These are phyloP conservation scores for Stenoptilia bipunctidactyla DNA, from an alignment of 2,888 invertebrate species.

Conservation along the genomic window DNA sequence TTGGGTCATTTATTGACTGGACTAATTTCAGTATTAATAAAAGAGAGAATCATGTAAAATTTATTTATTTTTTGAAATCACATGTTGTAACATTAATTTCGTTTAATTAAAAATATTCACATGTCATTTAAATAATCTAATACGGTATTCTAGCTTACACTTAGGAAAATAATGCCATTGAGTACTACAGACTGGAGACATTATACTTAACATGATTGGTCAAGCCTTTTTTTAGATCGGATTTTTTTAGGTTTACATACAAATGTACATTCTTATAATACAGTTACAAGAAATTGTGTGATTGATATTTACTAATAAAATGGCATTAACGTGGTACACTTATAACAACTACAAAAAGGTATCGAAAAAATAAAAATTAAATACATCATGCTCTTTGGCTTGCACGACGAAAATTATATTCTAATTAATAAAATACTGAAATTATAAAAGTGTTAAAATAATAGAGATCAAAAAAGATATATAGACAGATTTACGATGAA, in stretches of 20 bases:
- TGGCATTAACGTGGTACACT: conserved; percentile 65
- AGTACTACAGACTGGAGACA: conserved; percentile 43
- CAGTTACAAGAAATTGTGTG: conserved; percentile 56
- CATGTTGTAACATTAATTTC: conserved; percentile 75
- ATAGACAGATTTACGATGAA: conserved; percentile 36
- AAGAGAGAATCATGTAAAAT: conserved; percentile 61
- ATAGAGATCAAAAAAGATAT: conserved; percentile 53
- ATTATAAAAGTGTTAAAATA: conserved; percentile 42
- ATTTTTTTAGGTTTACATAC: conserved; percentile 58
- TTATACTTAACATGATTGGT: conserved; percentile 59
- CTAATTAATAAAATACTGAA: conserved; percentile 39
- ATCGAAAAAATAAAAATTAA: conserved; percentile 54
- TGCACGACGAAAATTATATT: conserved; percentile 61
- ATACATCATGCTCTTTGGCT: conserved; percentile 71
- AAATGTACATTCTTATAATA: conserved; percentile 66
- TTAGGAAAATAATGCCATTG: conserved; percentile 68
- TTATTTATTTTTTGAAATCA: conserved; percentile 73
- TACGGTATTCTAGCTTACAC: conserved; percentile 70
- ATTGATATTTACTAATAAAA: conserved; percentile 62
- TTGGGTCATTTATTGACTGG: too few relatives aligned
- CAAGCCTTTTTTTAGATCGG: conserved; percentile 59
- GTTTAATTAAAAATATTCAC: conserved; percentile 77
- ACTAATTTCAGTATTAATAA: conserved; percentile 12
- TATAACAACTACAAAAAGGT: conserved; percentile 53
- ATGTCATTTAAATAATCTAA: conserved; percentile 75